These are phyloP conservation scores for Platycercus adscitus DNA, from an alignment of 2,113 vertebrate species.

Conservation along the genomic window DNA sequence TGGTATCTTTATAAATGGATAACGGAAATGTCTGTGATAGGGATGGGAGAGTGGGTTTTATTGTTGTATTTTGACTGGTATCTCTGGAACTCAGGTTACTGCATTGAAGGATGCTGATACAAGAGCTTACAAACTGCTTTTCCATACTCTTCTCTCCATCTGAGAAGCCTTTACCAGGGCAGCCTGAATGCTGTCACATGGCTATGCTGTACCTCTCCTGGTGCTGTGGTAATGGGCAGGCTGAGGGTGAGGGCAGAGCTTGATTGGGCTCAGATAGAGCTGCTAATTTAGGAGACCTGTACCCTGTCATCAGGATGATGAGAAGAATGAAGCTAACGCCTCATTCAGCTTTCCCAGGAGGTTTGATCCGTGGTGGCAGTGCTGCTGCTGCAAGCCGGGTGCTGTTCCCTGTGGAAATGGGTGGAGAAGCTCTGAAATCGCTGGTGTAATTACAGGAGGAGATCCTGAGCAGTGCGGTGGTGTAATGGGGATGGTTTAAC, in stretches of 20 bases:
- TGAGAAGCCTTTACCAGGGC: constrained; percentile 30
- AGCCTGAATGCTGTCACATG: constrained; percentile 1
- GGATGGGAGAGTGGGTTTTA: neutral
- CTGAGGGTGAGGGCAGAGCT: neutral
- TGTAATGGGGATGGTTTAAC: neutral
- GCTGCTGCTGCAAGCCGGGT: neutral
- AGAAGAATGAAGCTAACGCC: neutral
- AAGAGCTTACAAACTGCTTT: neutral
- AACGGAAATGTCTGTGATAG: neutral
- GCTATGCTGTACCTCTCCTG: neutral
- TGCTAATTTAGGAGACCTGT: neutral
- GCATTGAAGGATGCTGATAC: neutral
- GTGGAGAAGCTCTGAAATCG: neutral
- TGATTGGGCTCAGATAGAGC: neutral
- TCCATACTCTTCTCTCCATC: neutral
- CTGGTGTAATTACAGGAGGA: neutral
- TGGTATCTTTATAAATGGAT: neutral
- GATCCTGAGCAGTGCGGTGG: fast-evolving
- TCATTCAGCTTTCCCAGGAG: neutral
- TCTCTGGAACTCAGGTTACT: neutral
- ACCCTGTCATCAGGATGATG: neutral
- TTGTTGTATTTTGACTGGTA: neutral
- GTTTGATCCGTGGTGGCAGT: neutral
- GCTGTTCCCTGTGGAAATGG: neutral
- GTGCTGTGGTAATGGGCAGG: neutral